Evolutionary conservation across 2,888 invertebrate genomes (phyloP).

Genomic region (Panopea generosa): DNA sequence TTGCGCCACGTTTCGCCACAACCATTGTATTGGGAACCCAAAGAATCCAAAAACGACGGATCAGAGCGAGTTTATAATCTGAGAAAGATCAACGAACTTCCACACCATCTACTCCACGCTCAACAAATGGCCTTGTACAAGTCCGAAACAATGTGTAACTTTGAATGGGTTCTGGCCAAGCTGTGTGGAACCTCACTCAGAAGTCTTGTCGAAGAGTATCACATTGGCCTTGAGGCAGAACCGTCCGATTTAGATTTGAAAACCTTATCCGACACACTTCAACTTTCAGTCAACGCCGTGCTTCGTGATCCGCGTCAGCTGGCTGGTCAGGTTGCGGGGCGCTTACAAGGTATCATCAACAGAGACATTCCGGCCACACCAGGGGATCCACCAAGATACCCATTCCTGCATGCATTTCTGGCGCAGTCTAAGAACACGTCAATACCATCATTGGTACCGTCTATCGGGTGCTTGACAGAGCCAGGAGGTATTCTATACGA

Average conservation of each 20-base stretch:
- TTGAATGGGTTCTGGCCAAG: slow-evolving; percentile 93
- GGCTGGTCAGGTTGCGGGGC: slow-evolving; percentile 89
- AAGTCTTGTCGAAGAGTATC: slow-evolving; percentile 92
- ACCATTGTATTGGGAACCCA: slow-evolving; percentile 72
- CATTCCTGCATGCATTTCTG: slow-evolving; percentile 76
- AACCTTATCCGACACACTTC: slow-evolving; percentile 90
- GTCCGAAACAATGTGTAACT: slow-evolving; percentile 90
- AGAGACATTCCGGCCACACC: slow-evolving; percentile 78
- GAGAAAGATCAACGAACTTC: slow-evolving; percentile 93
- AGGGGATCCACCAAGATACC: slow-evolving; percentile 81
- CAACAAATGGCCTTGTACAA: slow-evolving; percentile 87
- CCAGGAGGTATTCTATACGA: slow-evolving; percentile 83
- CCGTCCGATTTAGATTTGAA: slow-evolving; percentile 82
- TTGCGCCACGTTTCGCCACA: slow-evolving; percentile 73
- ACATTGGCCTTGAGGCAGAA: slow-evolving; percentile 85
- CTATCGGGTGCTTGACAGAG: slow-evolving; percentile 80
- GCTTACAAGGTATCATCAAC: slow-evolving; percentile 83
- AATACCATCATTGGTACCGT: slow-evolving; percentile 80
- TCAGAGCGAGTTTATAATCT: slow-evolving; percentile 88
- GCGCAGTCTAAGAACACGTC: slow-evolving; percentile 75
- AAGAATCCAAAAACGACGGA: slow-evolving; percentile 59
- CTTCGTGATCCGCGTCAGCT: slow-evolving; percentile 94
- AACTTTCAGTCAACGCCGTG: slow-evolving; percentile 90
- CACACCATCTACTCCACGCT: slow-evolving; percentile 90
- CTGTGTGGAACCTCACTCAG: slow-evolving; percentile 91